phyloP scores from a whole-genome alignment of 30 jellyfish, hydroid and myxozoan species.

The Cassiopea xamachana region DNA sequence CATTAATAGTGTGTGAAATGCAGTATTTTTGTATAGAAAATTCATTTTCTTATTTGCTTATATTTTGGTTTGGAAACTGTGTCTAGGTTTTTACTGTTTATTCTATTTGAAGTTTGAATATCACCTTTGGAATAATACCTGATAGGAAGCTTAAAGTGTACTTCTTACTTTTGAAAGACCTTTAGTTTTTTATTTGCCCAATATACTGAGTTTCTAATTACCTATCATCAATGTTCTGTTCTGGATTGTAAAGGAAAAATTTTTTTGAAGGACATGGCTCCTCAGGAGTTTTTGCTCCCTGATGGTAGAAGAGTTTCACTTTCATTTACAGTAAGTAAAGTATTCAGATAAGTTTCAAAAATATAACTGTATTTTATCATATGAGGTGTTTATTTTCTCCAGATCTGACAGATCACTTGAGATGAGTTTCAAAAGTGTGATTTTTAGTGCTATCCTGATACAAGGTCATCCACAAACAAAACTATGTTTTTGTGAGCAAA shows the following conservation, averaged over 20 bases:
- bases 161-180: too few species aligned
- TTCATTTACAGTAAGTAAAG: slow-evolving; percentile 62
- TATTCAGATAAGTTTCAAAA: not conserved
- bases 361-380: not conserved
- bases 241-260: not conserved
- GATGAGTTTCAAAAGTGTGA: too few species aligned
- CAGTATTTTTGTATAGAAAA: too few species aligned
- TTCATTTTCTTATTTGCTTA: not conserved
- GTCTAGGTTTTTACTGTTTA: not conserved
- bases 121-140: too few species aligned
- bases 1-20: not conserved
- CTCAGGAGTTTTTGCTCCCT: slow-evolving; percentile 86
- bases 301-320: slow-evolving; percentile 84
- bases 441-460: not conserved
- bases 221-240: not conserved
- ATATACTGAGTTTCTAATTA: not conserved
- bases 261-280: slow-evolving; percentile 66
- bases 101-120: not conserved
- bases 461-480: not conserved
- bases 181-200: not conserved
- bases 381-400: not conserved
- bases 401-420: not conserved
- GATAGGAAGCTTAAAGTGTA: too few species aligned
- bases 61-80: not conserved
- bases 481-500: not conserved